Percentiles rank a stretch among this genome's conserved stretches.
Evolutionary conservation across 2,113 vertebrate species (phyloP).

Genomic region (Emydura subglobosa): DNA sequence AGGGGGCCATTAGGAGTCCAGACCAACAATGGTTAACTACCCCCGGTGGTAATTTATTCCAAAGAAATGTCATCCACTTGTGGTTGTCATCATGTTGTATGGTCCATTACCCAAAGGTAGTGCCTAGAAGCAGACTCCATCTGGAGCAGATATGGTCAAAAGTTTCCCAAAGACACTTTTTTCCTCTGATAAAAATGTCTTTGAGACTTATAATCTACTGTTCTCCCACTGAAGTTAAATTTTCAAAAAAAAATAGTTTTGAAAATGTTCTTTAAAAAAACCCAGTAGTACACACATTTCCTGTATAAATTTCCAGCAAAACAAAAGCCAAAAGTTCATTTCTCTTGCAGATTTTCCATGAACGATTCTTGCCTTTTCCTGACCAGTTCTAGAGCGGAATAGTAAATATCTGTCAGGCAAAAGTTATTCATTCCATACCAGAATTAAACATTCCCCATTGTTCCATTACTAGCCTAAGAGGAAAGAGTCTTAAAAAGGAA

Average conservation of each 20-base stretch:
- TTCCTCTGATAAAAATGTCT: background rate
- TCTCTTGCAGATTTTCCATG: background rate
- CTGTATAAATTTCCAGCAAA: background rate
- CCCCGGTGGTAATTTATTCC: background rate
- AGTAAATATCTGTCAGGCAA: background rate
- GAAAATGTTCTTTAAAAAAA: background rate
- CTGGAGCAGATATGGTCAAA: background rate
- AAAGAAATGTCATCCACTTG: background rate
- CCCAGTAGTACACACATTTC: background rate
- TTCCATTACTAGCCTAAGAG: background rate
- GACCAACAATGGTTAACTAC: background rate
- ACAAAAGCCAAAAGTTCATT: background rate
- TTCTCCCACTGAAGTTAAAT: background rate
- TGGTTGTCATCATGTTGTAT: background rate
- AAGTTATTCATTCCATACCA: background rate
- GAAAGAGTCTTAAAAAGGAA: background rate
- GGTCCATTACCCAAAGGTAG: background rate
- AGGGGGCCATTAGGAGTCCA: background rate
- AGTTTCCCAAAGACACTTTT: background rate
- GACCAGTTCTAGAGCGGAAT: background rate
- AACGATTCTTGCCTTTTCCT: background rate
- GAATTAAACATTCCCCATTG: background rate
- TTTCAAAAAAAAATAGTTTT: background rate
- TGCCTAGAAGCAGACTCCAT: background rate
- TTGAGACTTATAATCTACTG: too few species aligned